phyloP scores from a whole-genome alignment of 1,140 invertebrate genomes.

The Ips typographus region DNA sequence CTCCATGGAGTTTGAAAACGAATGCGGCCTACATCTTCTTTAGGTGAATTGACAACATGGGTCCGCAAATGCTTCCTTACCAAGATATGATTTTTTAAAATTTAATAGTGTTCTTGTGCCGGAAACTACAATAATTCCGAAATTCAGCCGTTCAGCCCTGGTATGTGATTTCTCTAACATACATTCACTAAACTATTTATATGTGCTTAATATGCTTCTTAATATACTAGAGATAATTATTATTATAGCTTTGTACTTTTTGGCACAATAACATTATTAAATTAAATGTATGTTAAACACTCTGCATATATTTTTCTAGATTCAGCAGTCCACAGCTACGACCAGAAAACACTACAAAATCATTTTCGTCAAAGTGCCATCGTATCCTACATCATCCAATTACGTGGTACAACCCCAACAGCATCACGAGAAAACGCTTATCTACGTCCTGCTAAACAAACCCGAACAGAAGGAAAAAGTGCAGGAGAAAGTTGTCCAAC shows the following conservation, averaged over 20 bases:
- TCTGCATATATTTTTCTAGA: constrained; percentile 27
- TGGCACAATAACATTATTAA: too few relatives aligned
- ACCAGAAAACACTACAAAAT: constrained; percentile 80
- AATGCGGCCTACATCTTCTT: too few relatives aligned
- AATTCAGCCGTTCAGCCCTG: too few relatives aligned
- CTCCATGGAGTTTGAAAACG: too few relatives aligned
- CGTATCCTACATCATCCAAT: constrained; percentile 71
- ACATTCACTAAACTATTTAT: neutral
- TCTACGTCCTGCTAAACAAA: constrained; percentile 85
- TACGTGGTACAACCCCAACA: constrained; percentile 66
- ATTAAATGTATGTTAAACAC: neutral
- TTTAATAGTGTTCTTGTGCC: too few relatives aligned
- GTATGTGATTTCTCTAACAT: too few relatives aligned
- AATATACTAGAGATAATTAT: neutral
- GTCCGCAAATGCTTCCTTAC: too few relatives aligned
- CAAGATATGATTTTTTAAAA: too few relatives aligned
- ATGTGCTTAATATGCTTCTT: neutral
- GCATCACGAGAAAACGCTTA: constrained; percentile 84
- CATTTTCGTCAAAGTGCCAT: constrained; percentile 85
- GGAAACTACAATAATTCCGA: too few relatives aligned
- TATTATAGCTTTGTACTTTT: too few relatives aligned
- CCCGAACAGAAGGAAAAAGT: constrained; percentile 69
- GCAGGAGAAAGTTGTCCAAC: constrained; percentile 74
- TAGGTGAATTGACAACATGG: too few relatives aligned
- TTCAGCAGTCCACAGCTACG: constrained; percentile 62